Evolutionary conservation across 2,888 invertebrate species (phyloP).

Genomic region (Saturnia japonica): DNA sequence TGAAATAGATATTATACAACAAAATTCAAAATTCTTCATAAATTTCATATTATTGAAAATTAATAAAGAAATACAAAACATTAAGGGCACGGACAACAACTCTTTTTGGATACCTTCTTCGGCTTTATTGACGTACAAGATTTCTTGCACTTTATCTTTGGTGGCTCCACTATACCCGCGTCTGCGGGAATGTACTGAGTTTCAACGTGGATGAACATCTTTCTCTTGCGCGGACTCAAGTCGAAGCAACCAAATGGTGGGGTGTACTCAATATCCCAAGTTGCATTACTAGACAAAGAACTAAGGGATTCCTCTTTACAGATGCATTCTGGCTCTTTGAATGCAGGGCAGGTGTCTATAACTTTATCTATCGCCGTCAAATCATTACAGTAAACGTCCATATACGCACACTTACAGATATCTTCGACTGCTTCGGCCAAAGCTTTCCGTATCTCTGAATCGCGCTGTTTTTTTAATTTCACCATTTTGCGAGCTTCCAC

Average conservation of each 20-base stretch:
- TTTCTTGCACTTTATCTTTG: slow-evolving; percentile 50
- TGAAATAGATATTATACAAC: background rate
- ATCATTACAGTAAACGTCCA: slow-evolving; percentile 77
- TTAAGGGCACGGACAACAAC: slow-evolving; percentile 39
- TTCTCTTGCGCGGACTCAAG: slow-evolving; percentile 75
- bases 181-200: slow-evolving; percentile 84
- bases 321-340: slow-evolving; percentile 70
- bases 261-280: slow-evolving; percentile 87
- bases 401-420: slow-evolving; percentile 77
- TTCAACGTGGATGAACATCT: slow-evolving; percentile 79
- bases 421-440: slow-evolving; percentile 73
- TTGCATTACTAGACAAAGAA: slow-evolving; percentile 81
- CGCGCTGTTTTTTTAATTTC: slow-evolving; percentile 78
- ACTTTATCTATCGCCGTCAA: slow-evolving; percentile 70
- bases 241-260: slow-evolving; percentile 87
- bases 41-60: background rate
- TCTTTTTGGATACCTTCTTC: slow-evolving; percentile 40
- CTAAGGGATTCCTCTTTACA: slow-evolving; percentile 69
- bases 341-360: slow-evolving; percentile 71
- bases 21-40: background rate
- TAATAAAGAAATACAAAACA: background rate
- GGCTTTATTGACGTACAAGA: slow-evolving; percentile 49
- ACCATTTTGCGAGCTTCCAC: slow-evolving; percentile 79
- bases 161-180: slow-evolving; percentile 61
- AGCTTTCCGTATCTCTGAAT: slow-evolving; percentile 74